phyloP scores from a whole-genome alignment of 2,797 vertebrate species.

The Cryptoprocta ferox region DNA sequence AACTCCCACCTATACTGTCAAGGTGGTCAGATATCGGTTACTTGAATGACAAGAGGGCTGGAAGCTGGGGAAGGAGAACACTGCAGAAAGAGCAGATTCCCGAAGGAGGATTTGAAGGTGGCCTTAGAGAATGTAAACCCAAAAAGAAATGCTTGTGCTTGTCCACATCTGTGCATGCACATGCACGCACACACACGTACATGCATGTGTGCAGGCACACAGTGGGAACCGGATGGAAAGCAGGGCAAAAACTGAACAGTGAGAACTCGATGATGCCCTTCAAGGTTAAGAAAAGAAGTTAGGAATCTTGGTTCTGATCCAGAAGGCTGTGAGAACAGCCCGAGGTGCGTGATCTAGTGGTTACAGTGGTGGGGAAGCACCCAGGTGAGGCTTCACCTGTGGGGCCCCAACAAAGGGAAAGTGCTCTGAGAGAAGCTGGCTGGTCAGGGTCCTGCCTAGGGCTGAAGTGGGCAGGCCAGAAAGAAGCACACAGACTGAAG shows the following conservation, averaged over 20 bases:
- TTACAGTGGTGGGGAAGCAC: not conserved
- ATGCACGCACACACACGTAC: not conserved
- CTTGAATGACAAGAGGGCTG: not conserved
- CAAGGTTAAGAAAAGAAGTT: not conserved
- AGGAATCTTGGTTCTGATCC: conserved; percentile 13
- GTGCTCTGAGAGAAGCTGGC: not conserved
- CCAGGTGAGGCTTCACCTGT: not conserved
- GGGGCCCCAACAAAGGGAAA: not conserved
- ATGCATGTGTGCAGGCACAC: not conserved
- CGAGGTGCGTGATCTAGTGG: not conserved
- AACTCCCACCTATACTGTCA: not conserved
- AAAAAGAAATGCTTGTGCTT: not conserved
- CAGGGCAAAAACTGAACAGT: not conserved
- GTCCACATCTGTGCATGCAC: not conserved
- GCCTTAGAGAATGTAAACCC: not conserved
- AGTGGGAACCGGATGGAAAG: not conserved
- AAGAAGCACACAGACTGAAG: not conserved
- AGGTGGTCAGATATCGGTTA: not conserved
- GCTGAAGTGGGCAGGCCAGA: not conserved
- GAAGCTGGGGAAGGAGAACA: not conserved
- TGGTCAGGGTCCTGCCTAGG: not conserved
- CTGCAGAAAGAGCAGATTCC: not conserved
- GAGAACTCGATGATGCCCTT: not conserved
- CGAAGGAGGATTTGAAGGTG: not conserved
- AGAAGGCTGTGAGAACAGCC: not conserved